Evolutionary conservation across 2,888 invertebrate genomes (phyloP).

Genomic region (Pharmacophagus antenor): DNA sequence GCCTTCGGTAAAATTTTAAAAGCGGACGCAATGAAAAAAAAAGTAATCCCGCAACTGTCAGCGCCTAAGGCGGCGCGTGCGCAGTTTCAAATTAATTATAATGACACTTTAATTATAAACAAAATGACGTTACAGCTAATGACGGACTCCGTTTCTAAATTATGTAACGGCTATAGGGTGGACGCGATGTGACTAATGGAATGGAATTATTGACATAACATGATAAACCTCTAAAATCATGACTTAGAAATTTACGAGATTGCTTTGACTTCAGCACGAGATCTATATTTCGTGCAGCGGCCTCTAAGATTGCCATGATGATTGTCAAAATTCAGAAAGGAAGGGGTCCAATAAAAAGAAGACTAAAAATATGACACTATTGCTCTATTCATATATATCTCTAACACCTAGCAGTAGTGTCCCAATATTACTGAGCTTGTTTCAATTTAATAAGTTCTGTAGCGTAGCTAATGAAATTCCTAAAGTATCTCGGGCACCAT

Average conservation of each 20-base stretch:
- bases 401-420: no score
- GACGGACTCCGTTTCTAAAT: slow-evolving; percentile 42
- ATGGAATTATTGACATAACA: not conserved
- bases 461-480: no score
- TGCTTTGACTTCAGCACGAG: no score
- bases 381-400: no score
- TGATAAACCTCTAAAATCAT: not conserved
- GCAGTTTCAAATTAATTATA: slow-evolving; percentile 58
- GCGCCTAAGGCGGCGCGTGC: slow-evolving; percentile 55
- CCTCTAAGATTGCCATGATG: no score
- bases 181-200: slow-evolving; percentile 2
- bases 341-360: no score
- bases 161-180: slow-evolving; percentile 32
- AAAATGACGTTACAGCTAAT: slow-evolving; percentile 58
- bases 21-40: slow-evolving; percentile 38
- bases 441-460: no score
- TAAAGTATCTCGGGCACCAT: no score
- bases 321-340: no score
- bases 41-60: slow-evolving; percentile 48
- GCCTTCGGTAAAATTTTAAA: slow-evolving; percentile 21
- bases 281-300: no score
- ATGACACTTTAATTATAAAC: slow-evolving; percentile 63
- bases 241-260: not conserved
- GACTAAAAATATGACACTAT: no score
- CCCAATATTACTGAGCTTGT: no score